Percentiles rank a stretch among this genome's conserved stretches.
Evolutionary conservation across 2,797 vertebrate species (phyloP).

Genomic region (Gymnothorax javanicus): DNA sequence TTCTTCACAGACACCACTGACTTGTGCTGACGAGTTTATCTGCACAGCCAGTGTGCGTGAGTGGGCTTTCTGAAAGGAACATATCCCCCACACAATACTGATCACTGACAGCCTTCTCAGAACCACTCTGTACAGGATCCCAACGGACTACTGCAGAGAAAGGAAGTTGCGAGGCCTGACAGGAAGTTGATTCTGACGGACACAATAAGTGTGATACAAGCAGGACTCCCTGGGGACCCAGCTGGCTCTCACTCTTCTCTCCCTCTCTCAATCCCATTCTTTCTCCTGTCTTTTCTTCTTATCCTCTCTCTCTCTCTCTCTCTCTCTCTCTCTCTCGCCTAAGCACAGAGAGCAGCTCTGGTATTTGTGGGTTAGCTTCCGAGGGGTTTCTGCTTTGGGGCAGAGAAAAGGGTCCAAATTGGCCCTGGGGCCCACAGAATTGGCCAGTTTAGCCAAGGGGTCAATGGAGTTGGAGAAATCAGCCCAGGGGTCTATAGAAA

Average conservation of each 20-base stretch:
- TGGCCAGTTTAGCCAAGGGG: too few species aligned
- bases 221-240: not conserved
- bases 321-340: conserved; percentile 22
- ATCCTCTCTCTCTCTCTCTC: too few species aligned
- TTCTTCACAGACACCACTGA: not conserved
- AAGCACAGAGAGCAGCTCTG: too few species aligned
- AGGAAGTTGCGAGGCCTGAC: not conserved
- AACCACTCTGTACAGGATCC: not conserved
- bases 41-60: not conserved
- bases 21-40: not conserved
- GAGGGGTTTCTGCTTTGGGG: too few species aligned
- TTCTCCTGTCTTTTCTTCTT: not conserved
- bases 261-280: not conserved
- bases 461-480: conserved; percentile 17
- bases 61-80: not conserved
- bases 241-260: conserved; percentile 22
- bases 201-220: not conserved
- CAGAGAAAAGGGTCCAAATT: conserved; percentile 49
- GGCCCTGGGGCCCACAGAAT: conserved; percentile 32
- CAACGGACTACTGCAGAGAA: not conserved
- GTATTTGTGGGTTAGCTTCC: too few species aligned
- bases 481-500: conserved; percentile 33
- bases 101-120: not conserved
- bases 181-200: not conserved
- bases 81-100: not conserved